Percentiles rank a stretch among this genome's conserved stretches.
phyloP scores from a whole-genome alignment of 1,140 invertebrate genomes.

The Drosophila orosa region DNA sequence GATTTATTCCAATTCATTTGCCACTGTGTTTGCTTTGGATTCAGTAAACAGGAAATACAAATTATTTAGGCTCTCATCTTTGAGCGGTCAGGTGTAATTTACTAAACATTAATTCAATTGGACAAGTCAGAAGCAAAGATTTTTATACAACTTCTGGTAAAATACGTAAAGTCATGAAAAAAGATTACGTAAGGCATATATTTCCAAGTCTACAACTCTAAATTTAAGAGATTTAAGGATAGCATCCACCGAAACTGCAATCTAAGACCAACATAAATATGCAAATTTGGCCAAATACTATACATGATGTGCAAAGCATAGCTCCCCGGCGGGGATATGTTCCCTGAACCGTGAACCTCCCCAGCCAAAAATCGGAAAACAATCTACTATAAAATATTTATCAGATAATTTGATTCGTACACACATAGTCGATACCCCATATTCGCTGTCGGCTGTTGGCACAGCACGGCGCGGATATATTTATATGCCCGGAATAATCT shows the following conservation, averaged over 20 bases:
- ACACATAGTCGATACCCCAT: conserved; percentile 19
- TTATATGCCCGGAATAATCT: conserved; percentile 56
- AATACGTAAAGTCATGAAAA: not conserved
- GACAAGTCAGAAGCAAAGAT: not conserved
- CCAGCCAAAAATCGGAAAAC: conserved; percentile 22
- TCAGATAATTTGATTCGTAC: conserved; percentile 44
- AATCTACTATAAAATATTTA: conserved; percentile 52
- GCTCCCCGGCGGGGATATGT: conserved; percentile 6
- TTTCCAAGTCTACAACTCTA: not conserved
- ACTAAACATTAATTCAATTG: not conserved
- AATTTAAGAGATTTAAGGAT: not conserved
- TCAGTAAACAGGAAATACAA: not conserved
- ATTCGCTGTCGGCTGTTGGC: conserved; percentile 20
- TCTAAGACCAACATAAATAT: conserved; percentile 20
- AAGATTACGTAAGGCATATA: not conserved
- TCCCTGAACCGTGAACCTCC: conserved; percentile 7
- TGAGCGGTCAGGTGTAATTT: not conserved
- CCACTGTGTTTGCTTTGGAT: not conserved
- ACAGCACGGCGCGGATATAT: conserved; percentile 31
- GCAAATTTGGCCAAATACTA: conserved; percentile 16
- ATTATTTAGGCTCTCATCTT: not conserved
- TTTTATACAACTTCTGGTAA: too few species aligned
- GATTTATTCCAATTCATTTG: conserved; percentile 9
- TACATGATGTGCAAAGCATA: conserved; percentile 8
- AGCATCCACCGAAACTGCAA: not conserved